Evolutionary conservation across 1,140 invertebrate genomes (phyloP), one percentile per base, ranked within the genome.

Genomic region (Drosophila mayri): DNA sequence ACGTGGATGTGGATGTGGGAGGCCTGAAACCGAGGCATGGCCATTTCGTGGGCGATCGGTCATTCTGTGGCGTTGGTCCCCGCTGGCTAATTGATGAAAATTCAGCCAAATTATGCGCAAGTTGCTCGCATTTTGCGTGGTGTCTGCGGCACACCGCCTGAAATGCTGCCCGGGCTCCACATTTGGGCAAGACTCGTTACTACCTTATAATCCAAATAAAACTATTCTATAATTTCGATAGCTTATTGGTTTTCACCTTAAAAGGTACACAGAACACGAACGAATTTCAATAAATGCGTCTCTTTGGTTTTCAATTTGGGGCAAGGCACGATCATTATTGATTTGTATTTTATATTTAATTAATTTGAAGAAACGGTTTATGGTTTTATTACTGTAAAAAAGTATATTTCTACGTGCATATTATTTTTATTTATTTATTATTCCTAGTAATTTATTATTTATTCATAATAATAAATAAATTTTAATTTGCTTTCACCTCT

Each of bases 101-200:
- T 30, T 30, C 44, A 72, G 11, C 66, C 38, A 10, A 71, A 58
- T 71, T 59, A 71, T 70, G 43, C 25, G 43, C 67, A 40, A 71
- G 50, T 47, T 58, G 35, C 65, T 71, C 68, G 41, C 35, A n/a
- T 71, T 72, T 72, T 59, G 66, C 66, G 50, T 71, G 66, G 66
- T 59, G 66, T 59, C 35, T 59, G 50, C 41, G 35, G 52, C 41
- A 57, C 7, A n/a, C 28, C 59, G 22, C 32, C 10, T 16, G 35
- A 25, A 60, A 59, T 37, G 46, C 11, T 28, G 62, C 14, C 37
- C 11, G 28, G 2, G 35, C 11, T 50, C 65, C 63, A 6, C 28
- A 35, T 52, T 40, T 59, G 50, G 41, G 4, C 66, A 70, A 37
- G 30, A 49, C 35, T 59, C 52, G 35, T 71, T 71, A 32, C 40